Evolutionary conservation across 2,797 vertebrate species (phyloP).

Genomic region (Champsocephalus esox): DNA sequence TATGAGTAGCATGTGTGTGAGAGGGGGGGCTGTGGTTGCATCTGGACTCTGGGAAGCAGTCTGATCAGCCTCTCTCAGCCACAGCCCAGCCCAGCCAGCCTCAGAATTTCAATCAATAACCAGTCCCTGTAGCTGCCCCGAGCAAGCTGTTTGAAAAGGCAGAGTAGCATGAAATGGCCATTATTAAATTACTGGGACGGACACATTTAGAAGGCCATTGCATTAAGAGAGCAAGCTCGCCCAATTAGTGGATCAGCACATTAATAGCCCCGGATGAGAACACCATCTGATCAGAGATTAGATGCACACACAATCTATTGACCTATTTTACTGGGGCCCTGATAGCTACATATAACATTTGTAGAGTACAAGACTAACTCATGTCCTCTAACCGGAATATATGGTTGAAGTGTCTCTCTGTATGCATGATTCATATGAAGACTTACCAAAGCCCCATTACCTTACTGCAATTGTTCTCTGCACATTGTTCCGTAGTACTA

Average conservation of each 20-base stretch:
- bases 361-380: slow-evolving; percentile 59
- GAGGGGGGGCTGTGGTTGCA: slow-evolving; percentile 48
- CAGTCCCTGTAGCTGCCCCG: slow-evolving; percentile 82
- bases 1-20: slow-evolving; percentile 56
- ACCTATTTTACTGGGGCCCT: slow-evolving; percentile 75
- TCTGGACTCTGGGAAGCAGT: slow-evolving; percentile 82
- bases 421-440: slow-evolving; percentile 56
- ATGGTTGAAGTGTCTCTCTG: slow-evolving; percentile 47
- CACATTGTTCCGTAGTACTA: slow-evolving; percentile 58
- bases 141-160: slow-evolving; percentile 81
- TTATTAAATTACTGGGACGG: slow-evolving; percentile 88
- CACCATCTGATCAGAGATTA: slow-evolving; percentile 82
- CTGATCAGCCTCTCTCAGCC: slow-evolving; percentile 79
- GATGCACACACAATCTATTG: slow-evolving; percentile 78
- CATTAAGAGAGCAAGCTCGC: slow-evolving; percentile 86
- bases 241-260: slow-evolving; percentile 84
- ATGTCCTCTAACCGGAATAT: slow-evolving; percentile 55
- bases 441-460: slow-evolving; percentile 46
- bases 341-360: slow-evolving; percentile 68
- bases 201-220: slow-evolving; percentile 87
- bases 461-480: slow-evolving; percentile 47
- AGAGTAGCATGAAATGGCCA: slow-evolving; percentile 86
- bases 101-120: slow-evolving; percentile 82
- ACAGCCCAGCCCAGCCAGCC: slow-evolving; percentile 65
- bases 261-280: slow-evolving; percentile 84